Evolutionary conservation across 2,113 vertebrate species (phyloP).

Genomic region (Lepisosteus oculatus): DNA sequence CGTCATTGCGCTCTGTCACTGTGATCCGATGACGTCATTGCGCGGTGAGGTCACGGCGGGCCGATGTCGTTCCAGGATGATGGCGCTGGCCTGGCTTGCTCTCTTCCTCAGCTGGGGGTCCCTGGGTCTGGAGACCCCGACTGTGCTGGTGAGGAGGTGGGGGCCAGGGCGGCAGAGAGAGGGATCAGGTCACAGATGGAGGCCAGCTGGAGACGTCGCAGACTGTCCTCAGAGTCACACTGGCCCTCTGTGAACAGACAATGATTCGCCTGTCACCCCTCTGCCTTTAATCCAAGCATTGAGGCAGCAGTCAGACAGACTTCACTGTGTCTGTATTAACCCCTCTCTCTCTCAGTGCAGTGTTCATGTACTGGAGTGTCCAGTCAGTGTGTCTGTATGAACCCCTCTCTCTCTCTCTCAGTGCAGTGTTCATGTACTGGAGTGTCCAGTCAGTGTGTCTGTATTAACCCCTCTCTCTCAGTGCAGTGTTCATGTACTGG

Average conservation of each 20-base stretch:
- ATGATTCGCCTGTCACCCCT: neutral
- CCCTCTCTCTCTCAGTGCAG: too few species aligned
- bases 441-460: too few species aligned
- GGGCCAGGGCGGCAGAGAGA: neutral
- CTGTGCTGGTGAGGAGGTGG: slow-evolving; percentile 75
- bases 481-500: too few species aligned
- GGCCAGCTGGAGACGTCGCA: neutral
- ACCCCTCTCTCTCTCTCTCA: too few species aligned
- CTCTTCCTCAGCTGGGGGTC: slow-evolving; percentile 88
- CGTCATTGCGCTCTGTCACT: neutral
- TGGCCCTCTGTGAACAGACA: neutral
- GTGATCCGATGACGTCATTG: neutral
- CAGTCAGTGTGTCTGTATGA: too few species aligned
- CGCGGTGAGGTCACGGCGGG: neutral
- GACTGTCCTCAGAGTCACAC: too few species aligned
- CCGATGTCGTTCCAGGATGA: slow-evolving; percentile 68
- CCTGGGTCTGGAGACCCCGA: slow-evolving; percentile 82
- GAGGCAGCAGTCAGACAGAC: neutral
- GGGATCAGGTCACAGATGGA: neutral
- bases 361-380: too few species aligned
- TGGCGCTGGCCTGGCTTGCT: slow-evolving; percentile 77
- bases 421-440: too few species aligned
- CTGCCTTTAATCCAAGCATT: neutral
- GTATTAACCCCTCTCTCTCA: too few species aligned
- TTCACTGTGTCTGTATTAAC: neutral